Conservation (phyloP, 2,797 vertebrate genomes). For the Falco berigora region DNA sequence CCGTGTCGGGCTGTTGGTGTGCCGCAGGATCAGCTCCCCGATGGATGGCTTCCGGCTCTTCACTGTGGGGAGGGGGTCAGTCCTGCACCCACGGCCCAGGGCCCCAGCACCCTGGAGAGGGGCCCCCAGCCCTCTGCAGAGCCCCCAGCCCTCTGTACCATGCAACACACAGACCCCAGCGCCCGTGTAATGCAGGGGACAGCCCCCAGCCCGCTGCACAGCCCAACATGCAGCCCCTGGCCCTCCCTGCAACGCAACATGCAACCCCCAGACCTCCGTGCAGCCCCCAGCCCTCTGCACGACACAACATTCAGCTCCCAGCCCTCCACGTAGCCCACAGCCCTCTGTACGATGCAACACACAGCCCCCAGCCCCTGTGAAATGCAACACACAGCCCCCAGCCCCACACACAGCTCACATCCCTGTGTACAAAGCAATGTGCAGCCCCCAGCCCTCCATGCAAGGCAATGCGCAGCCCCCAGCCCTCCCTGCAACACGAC, state of each 20-base stretch:
- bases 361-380: neutral
- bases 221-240: too few relatives aligned
- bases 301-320: neutral
- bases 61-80: neutral
- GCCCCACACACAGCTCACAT: neutral
- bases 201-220: too few relatives aligned
- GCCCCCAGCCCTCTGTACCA: too few relatives aligned
- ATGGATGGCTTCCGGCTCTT: neutral
- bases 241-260: too few relatives aligned
- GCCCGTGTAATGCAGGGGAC: too few relatives aligned
- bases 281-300: neutral
- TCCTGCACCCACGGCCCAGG: neutral
- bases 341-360: too few relatives aligned
- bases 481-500: neutral
- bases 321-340: neutral
- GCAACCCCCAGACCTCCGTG: neutral
- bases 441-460: neutral
- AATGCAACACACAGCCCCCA: neutral
- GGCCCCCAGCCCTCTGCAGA: too few relatives aligned
- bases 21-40: conserved; percentile 78
- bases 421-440: too few relatives aligned
- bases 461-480: neutral
- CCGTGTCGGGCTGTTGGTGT: conserved; percentile 90
- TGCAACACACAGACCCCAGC: too few relatives aligned
- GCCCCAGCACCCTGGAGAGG: too few relatives aligned